Evolutionary conservation across 2,888 invertebrate genomes (phyloP), one percentile per base, ranked within the genome.

Genomic region (Parelbella ahira): DNA sequence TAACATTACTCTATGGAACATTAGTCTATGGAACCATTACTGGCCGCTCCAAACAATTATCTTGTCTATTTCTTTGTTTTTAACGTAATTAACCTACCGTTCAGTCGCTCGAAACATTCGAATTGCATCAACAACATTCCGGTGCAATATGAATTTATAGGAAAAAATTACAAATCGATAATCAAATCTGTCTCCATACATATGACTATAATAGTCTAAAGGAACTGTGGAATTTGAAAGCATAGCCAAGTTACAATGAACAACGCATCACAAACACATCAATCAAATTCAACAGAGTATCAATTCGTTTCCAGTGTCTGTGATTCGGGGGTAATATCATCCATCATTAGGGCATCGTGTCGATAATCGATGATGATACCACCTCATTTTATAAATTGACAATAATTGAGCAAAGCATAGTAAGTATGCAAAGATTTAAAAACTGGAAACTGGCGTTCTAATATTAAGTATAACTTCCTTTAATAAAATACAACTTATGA

Each of bases 1-100:
- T 57, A 56, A 56, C 30, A 47, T 50, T 50, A 50, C 44, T n/a
- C n/a, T n/a, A n/a, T n/a, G n/a, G n/a, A n/a, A n/a, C n/a, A n/a
- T n/a, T n/a, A 27, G 49, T 56, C 64, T 68, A 62, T 59, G 54
- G 51, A 63, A 68, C 68, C 62, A 64, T 61, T 72, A 78, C 73
- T 76, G 79, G 71, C 76, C 74, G 51, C 60, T 65, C 51, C 58
- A 60, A 58, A 65, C 56, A 63, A 48, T 51, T 47, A 50, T 52
- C 45, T 53, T 51, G 48, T 50, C n/a, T n/a, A n/a, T n/a, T n/a
- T n/a, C n/a, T n/a, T n/a, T n/a, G n/a, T n/a, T n/a, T n/a, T n/a
- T n/a, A n/a, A n/a, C 71, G 50, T 56, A 63, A 4, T 4, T 15
- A 63, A 43, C 45, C 36, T 45, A 54, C 51, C 54, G 54, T 10